A percentile compares a stretch with the other conserved stretches of the same genome.
phyloP scores from a whole-genome alignment of 1,140 invertebrate genomes.

The Chlorops oryzae region DNA sequence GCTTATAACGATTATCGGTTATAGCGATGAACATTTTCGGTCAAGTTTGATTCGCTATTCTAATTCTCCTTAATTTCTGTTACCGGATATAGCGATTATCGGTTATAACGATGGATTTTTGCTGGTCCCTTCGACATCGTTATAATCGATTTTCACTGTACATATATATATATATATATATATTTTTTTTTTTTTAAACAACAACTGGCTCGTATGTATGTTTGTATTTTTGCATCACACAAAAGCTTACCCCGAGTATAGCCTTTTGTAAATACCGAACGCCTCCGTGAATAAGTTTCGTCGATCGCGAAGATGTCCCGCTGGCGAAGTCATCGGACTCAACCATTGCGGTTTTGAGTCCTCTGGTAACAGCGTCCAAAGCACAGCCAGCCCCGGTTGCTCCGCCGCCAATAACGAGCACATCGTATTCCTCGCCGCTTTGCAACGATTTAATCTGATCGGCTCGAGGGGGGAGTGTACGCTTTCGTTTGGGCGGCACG shows the following conservation, averaged over 20 bases:
- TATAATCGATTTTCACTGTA: too few species aligned
- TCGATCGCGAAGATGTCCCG: constrained; percentile 93
- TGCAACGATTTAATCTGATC: constrained; percentile 78
- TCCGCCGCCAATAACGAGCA: constrained; percentile 93
- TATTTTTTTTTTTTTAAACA: too few species aligned
- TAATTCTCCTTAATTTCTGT: too few species aligned
- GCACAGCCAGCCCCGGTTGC: constrained; percentile 92
- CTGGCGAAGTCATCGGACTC: constrained; percentile 97
- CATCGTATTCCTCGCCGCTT: constrained; percentile 74
- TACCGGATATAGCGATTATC: too few species aligned
- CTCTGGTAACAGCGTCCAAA: constrained; percentile 83
- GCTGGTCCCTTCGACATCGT: too few species aligned
- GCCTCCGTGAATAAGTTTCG: constrained; percentile 99
- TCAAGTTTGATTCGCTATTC: too few species aligned
- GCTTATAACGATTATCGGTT: too few species aligned
- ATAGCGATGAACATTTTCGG: too few species aligned
- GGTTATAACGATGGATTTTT: too few species aligned
- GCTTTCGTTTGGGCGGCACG: constrained; percentile 58
- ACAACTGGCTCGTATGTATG: too few species aligned
- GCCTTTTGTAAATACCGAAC: constrained; percentile 97
- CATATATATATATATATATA: too few species aligned
- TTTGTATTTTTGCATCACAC: too few species aligned
- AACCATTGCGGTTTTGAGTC: constrained; percentile 90
- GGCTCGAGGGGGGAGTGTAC: constrained; percentile 68
- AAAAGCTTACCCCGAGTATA: constrained; percentile 66